These are phyloP conservation scores for Valencia hispanica DNA, from an alignment of 2,797 vertebrate genomes.

Conservation along the genomic window DNA sequence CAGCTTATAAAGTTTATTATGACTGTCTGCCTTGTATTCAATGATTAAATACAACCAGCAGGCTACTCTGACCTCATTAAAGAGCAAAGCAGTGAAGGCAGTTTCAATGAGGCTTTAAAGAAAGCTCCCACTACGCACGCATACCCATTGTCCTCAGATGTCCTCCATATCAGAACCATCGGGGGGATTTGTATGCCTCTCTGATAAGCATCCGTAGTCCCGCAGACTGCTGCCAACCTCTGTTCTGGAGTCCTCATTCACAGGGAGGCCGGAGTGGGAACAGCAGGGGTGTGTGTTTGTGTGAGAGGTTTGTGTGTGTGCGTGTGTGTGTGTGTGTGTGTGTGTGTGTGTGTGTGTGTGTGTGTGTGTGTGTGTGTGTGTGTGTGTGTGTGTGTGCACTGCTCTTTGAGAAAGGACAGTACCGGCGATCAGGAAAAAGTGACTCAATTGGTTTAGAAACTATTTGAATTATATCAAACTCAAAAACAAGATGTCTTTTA, in stretches of 20 bases:
- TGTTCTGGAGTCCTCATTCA: constrained; percentile 68
- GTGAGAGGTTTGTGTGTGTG: constrained; percentile 2
- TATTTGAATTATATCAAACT: neutral
- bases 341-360: constrained; percentile 20
- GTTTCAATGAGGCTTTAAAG: constrained; percentile 76
- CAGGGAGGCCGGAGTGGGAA: constrained; percentile 60
- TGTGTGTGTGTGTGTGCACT: constrained; percentile 13
- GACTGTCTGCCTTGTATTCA: constrained; percentile 46
- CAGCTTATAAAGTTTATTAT: constrained; percentile 61
- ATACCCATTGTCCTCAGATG: constrained; percentile 82
- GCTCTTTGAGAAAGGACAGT: constrained; percentile 26
- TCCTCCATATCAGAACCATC: constrained; percentile 79
- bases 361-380: constrained; percentile 14
- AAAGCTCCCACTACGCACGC: constrained; percentile 69
- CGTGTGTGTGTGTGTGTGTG: constrained; percentile 20
- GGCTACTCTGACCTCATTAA: constrained; percentile 70
- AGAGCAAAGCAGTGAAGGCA: constrained; percentile 62
- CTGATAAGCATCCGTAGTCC: constrained; percentile 74
- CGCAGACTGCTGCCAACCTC: constrained; percentile 75
- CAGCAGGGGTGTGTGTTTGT: constrained; percentile 40
- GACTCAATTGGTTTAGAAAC: neutral
- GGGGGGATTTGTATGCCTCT: constrained; percentile 73
- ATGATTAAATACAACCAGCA: constrained; percentile 65
- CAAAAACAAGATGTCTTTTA: neutral
- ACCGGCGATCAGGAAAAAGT: neutral